Base-by-base conservation (phyloP, 2,888 invertebrate species). In the Pristionchus mayeri region DNA sequence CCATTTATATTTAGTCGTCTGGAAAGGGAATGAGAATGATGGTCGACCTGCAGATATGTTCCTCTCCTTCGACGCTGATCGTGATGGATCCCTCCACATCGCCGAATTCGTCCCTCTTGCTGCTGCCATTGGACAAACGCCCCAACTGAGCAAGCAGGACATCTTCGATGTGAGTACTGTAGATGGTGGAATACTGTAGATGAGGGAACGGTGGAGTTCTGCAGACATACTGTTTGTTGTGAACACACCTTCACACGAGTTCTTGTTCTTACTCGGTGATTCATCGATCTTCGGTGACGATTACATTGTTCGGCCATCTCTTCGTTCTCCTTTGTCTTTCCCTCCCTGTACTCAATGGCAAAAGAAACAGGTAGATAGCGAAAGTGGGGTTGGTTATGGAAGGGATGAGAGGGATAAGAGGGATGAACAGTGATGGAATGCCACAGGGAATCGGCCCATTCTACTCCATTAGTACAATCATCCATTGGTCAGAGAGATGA, bases 61-160 rank as follows among this genome's bases (percentile, higher is more conserved):
- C 87, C 54, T 87, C 27, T 85, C 86, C 4, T 90, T 90, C 86
- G 91, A 91, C 80, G 27, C 85, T 6, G 88, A 89, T 82, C 63
- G 86, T 24, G 89, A 91, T 85, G 88, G 88, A 13, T 85, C 87
- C 24, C 85, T 91, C 30, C 87, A 87, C 85, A 89, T 91, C 60
- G 81, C 89, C 24, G 91, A 91, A 57, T 92, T 92, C 82, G 92
- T 92, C 21, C 92, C 91, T 34, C 87, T 92, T 21, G 92, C 91
- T 30, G 91, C 88, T 75, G 89, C 89, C 54, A 85, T 92, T 83
- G 87, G 87, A 85, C 86, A 88, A 75, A 86, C 88, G 34, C 90
- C 91, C 9, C 86, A 88, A 24, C 87, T 88, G 85, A 85, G 89
- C 85, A 89, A 87, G 82, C 88, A 90, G 67, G 85, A 88, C 40